Evolutionary conservation across 37 sponge, comb jelly and placozoan species (phyloP).

Genomic region (Dysidea cf. avara): DNA sequence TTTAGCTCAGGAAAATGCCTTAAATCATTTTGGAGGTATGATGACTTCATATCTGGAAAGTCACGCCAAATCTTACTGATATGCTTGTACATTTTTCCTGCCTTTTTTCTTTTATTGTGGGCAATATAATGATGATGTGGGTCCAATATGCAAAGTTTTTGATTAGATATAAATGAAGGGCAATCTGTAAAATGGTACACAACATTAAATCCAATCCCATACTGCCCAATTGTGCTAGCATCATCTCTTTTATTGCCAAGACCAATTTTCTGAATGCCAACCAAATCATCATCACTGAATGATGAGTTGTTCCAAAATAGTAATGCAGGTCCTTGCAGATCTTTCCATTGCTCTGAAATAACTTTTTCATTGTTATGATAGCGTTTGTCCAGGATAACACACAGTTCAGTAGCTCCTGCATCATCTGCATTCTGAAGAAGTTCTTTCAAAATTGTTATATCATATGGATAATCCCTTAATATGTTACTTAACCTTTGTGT

Average conservation of each 20-base stretch:
- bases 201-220: conserved; percentile 92
- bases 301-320: too few species aligned
- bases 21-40: conserved; percentile 26
- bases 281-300: too few species aligned
- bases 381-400: conserved; percentile 40
- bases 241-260: too few species aligned
- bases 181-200: too few species aligned
- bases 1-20: conserved; percentile 20
- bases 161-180: conserved; percentile 76
- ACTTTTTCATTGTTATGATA: conserved; percentile 12
- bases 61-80: conserved; percentile 46
- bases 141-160: conserved; percentile 77
- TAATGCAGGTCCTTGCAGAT: too few species aligned
- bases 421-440: too few species aligned
- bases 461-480: conserved; percentile 36
- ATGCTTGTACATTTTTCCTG: conserved; percentile 44
- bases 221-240: conserved; percentile 71
- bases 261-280: too few species aligned
- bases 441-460: conserved; percentile 43
- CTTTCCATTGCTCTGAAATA: conserved; percentile 16
- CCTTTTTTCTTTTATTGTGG: conserved; percentile 15
- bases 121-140: conserved; percentile 65
- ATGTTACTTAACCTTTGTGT: conserved; percentile 45
- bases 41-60: conserved; percentile 50
- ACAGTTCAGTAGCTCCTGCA: conserved; percentile 45